A percentile compares a stretch with the other conserved stretches of the same genome.
Evolutionary conservation across 2,113 vertebrate species (phyloP).

Genomic region (Rhinolophus ferrumequinum): DNA sequence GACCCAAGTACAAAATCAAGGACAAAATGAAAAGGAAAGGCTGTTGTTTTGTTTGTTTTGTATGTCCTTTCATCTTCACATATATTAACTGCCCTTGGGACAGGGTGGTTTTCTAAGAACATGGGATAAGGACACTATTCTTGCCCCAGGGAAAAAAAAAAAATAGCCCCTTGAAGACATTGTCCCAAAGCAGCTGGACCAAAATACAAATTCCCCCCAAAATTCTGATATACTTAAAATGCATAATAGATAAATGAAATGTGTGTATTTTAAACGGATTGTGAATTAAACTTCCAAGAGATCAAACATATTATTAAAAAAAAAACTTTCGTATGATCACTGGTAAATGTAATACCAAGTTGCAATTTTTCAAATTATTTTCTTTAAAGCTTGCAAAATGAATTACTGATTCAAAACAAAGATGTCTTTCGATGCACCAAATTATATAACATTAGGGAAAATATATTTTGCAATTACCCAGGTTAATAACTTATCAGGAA

Average conservation of each 20-base stretch:
- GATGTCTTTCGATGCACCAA: neutral
- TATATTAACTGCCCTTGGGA: neutral
- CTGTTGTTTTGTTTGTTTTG: neutral
- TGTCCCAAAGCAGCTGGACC: neutral
- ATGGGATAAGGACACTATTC: neutral
- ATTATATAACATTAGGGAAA: neutral
- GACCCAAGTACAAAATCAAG: neutral
- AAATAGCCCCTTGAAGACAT: neutral
- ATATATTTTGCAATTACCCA: neutral
- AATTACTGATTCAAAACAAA: conserved; percentile 39
- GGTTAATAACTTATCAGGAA: neutral
- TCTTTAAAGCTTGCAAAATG: neutral
- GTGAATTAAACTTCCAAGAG: neutral
- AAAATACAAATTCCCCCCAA: neutral
- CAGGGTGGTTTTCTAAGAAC: neutral
- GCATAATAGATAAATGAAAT: neutral
- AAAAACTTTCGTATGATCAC: neutral
- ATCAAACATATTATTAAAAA: neutral
- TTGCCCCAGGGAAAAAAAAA: neutral
- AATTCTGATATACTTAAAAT: neutral
- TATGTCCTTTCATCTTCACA: neutral
- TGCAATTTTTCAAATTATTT: conserved; percentile 5
- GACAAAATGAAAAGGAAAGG: neutral
- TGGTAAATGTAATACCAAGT: neutral
- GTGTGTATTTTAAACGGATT: neutral